Conservation (phyloP, 2,797 vertebrate species). For the Hoplostethus mediterraneus region DNA sequence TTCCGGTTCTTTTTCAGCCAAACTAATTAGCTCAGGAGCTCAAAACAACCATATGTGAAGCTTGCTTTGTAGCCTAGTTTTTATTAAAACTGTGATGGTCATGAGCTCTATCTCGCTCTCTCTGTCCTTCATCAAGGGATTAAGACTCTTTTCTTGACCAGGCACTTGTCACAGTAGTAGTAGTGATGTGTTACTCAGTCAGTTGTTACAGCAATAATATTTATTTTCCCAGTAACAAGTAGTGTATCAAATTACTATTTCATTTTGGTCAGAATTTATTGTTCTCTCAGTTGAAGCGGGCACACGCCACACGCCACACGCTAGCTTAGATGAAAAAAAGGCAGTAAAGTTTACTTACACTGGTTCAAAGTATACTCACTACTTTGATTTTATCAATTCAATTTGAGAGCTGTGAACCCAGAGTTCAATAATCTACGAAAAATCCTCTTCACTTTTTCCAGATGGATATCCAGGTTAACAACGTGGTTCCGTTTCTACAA, state of each 20-base stretch:
- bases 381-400: too few relatives aligned
- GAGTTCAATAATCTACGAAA: neutral
- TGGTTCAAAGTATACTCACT: too few relatives aligned
- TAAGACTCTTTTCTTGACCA: neutral
- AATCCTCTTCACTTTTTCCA: neutral
- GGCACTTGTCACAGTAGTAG: neutral
- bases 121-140: slow-evolving; percentile 17
- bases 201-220: too few relatives aligned
- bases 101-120: slow-evolving; percentile 19
- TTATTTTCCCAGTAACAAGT: too few relatives aligned
- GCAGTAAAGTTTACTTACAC: too few relatives aligned
- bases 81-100: slow-evolving; percentile 24
- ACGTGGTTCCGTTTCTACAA: slow-evolving; percentile 65
- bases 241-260: too few relatives aligned
- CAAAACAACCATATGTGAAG: slow-evolving; percentile 60
- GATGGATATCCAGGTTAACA: slow-evolving; percentile 52
- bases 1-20: slow-evolving; percentile 25
- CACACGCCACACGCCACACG: too few relatives aligned
- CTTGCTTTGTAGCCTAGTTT: slow-evolving; percentile 46
- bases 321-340: too few relatives aligned
- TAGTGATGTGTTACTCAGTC: too few relatives aligned
- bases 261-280: too few relatives aligned
- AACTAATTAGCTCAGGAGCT: slow-evolving; percentile 67
- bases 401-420: too few relatives aligned
- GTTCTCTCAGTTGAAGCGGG: too few relatives aligned